These are phyloP conservation scores for Hypsopygia costalis DNA, from an alignment of 2,888 invertebrate genomes.

Conservation along the genomic window DNA sequence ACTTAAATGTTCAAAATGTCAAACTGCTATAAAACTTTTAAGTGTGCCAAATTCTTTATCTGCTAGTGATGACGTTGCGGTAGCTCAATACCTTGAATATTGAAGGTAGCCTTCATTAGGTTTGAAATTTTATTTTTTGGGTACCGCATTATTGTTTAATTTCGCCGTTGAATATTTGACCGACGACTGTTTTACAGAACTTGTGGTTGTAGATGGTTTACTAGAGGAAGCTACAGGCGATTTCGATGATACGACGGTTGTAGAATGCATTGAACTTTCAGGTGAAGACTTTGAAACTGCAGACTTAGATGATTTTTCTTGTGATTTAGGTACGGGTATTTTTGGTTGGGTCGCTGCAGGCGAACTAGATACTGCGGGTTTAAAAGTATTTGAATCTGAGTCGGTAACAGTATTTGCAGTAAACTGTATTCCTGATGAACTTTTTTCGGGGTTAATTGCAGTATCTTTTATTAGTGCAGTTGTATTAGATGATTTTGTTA, in stretches of 20 bases:
- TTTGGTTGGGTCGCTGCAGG: too few species aligned
- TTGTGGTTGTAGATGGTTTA: not conserved
- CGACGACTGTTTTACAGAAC: not conserved
- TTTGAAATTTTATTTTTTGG: too few species aligned
- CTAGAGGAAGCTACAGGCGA: not conserved
- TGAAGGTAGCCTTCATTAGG: too few species aligned
- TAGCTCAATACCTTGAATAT: slow-evolving; percentile 1
- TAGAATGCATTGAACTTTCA: not conserved
- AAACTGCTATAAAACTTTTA: slow-evolving; percentile 36
- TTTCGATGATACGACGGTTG: not conserved
- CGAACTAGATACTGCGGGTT: too few species aligned
- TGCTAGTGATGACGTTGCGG: slow-evolving; percentile 16
- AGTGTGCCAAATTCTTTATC: slow-evolving; percentile 26
- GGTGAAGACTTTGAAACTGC: not conserved
- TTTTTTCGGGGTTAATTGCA: too few species aligned
- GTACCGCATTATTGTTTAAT: not conserved
- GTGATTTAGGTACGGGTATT: too few species aligned
- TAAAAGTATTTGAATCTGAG: too few species aligned
- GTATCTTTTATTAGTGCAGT: not conserved
- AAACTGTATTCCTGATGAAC: too few species aligned
- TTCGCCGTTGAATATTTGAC: not conserved
- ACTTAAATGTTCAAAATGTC: slow-evolving; percentile 13
- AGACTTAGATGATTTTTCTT: too few species aligned
- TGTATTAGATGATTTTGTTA: not conserved
- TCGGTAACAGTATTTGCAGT: too few species aligned